These are phyloP conservation scores for Pantala flavescens DNA, from an alignment of 1,140 invertebrate genomes.

Conservation along the genomic window DNA sequence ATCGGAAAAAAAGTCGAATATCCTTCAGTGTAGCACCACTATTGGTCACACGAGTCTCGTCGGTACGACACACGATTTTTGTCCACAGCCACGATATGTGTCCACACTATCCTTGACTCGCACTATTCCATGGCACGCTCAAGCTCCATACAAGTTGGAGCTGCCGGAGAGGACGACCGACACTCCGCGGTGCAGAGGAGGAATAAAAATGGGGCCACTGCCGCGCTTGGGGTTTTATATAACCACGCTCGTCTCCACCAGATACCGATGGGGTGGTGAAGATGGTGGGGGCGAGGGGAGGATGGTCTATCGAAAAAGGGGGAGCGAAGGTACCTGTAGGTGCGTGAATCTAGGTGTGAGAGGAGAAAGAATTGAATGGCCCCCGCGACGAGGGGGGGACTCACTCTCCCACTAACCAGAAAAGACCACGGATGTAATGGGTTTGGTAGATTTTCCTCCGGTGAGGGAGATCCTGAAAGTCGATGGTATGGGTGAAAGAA, in stretches of 20 bases:
- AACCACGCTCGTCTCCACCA: not conserved
- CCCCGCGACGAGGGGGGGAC: no score
- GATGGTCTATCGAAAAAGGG: not conserved
- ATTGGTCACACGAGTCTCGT: not conserved
- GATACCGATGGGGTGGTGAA: not conserved
- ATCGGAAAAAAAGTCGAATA: not conserved
- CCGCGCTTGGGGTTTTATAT: not conserved
- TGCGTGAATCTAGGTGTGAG: no score
- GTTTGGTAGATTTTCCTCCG: no score
- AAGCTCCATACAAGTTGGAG: not conserved
- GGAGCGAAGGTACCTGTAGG: not conserved
- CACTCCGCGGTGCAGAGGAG: not conserved
- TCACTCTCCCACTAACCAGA: no score
- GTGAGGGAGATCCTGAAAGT: not conserved
- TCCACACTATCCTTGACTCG: not conserved
- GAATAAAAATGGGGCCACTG: not conserved
- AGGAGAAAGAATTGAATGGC: no score
- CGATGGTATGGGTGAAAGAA: not conserved
- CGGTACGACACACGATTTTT: not conserved
- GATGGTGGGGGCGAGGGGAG: not conserved
- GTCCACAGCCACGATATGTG: not conserved
- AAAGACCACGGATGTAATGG: no score
- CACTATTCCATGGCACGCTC: not conserved
- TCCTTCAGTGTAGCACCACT: not conserved
- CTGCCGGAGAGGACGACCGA: not conserved